phyloP scores from a whole-genome alignment of 2,797 vertebrate genomes.

The Balearica regulorum region DNA sequence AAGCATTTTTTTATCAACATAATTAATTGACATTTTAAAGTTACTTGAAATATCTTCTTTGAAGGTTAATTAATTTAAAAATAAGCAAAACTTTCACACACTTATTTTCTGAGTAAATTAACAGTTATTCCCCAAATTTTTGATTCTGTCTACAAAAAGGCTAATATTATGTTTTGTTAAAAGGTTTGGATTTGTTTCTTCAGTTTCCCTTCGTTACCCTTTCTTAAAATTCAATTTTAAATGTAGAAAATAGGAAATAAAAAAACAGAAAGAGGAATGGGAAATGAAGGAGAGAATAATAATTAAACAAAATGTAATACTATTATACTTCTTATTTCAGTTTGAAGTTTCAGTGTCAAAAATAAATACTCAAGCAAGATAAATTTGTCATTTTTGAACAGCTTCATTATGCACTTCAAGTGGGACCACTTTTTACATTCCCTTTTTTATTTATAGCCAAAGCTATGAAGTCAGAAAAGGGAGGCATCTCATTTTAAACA shows the following conservation, averaged over 20 bases:
- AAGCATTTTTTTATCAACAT: neutral
- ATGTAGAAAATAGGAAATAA: neutral
- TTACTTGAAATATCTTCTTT: neutral
- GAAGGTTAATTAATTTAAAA: neutral
- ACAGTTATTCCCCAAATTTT: neutral
- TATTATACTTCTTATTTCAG: neutral
- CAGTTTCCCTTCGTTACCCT: neutral
- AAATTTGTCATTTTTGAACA: neutral
- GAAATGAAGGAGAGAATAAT: neutral
- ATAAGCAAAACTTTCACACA: neutral
- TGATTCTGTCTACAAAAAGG: neutral
- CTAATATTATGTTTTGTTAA: neutral
- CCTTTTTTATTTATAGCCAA: neutral
- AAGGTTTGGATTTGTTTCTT: neutral
- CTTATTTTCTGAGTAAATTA: neutral
- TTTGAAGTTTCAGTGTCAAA: neutral
- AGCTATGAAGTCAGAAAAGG: neutral
- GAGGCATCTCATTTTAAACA: neutral
- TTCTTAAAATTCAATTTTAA: neutral
- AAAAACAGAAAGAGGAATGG: neutral
- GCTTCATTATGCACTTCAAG: neutral
- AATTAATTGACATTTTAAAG: neutral
- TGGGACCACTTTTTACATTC: neutral
- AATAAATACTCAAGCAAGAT: neutral
- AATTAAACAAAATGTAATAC: neutral